phyloP scores from a whole-genome alignment of 2,797 vertebrate genomes.

The Protosalanx chinensis region DNA sequence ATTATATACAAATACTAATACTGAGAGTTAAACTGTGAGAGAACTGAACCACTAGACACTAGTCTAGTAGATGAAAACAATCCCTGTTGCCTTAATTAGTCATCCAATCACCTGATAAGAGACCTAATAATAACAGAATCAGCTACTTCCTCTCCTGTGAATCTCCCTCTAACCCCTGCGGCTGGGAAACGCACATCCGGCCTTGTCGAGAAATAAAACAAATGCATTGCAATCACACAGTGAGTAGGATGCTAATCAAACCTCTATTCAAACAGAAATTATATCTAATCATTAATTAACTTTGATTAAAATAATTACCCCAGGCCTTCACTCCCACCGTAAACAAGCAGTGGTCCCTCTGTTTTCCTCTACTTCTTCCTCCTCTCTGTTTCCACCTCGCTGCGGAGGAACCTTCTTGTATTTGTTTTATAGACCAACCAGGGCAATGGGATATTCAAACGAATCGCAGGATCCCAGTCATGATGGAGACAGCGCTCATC shows the following conservation, averaged over 20 bases:
- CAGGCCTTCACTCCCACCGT: slow-evolving; percentile 21
- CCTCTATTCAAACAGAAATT: slow-evolving; percentile 20
- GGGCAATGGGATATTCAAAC: too few species aligned
- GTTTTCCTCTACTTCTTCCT: slow-evolving; percentile 23
- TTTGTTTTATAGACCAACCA: too few species aligned
- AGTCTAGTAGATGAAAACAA: slow-evolving; percentile 27
- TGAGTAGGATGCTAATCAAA: slow-evolving; percentile 45
- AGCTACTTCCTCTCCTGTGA: slow-evolving; percentile 10
- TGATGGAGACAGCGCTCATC: not conserved
- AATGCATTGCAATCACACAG: slow-evolving; percentile 34
- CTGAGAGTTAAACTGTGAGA: not conserved
- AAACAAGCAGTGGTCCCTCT: slow-evolving; percentile 32
- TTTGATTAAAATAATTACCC: slow-evolving; percentile 49
- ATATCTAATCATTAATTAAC: slow-evolving; percentile 48
- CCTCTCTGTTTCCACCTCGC: slow-evolving; percentile 15
- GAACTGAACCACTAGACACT: not conserved
- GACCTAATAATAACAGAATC: slow-evolving; percentile 23
- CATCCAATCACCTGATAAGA: slow-evolving; percentile 30
- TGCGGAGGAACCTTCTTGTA: slow-evolving; percentile 19
- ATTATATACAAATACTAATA: not conserved
- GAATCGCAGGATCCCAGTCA: slow-evolving; percentile 2
- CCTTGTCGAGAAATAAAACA: slow-evolving; percentile 25
- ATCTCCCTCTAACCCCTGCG: slow-evolving; percentile 6
- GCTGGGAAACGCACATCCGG: not conserved
- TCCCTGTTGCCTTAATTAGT: slow-evolving; percentile 35